Base-by-base conservation (phyloP, 2,797 vertebrate genomes). In the Ptychadena robeensis region DNA sequence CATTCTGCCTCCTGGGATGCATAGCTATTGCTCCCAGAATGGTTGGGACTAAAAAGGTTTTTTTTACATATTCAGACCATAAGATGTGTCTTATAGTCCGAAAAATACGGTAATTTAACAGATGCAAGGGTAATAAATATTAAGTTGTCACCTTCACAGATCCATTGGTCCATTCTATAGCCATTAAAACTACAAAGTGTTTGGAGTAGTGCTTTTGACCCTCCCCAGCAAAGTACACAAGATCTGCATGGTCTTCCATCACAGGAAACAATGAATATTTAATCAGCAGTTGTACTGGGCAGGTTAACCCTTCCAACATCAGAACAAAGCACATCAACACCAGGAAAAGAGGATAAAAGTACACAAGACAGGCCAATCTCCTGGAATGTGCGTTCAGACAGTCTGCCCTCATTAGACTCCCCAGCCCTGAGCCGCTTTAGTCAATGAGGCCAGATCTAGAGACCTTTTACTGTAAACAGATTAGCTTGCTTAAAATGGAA, bases 201-300 rank as follows among this genome's bases (percentile, higher is more conserved):
- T 67, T 15, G 25, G 6, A 18, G 53, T 67, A 25, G 63, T 10
- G 0, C 73, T 37, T 15, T 15, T 76, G 22, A 7, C 38, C 59
- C 70, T 9, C 28, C 25, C n/a, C 9, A 12, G 22, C 44, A 38
- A 10, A 32, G 64, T 35, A 70, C 22, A 73, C 34, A 9, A 64
- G 28, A 10, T 27, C 15, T 2, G 12, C 14, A 4, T 6, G 40
- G 11, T 34, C 48, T 48, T 9, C 22, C 15, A 40, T 27, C n/a
- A 37, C 67, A 2, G 34, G 34, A 1, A 14, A 34, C 44, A 2
- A 64, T 59, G 12, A 80, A 80, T 79, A 79, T 79, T 79, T 80
- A 14, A 80, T 3, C 2, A 61, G 65, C 25, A 12, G 9, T 32
- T 32, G 44, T 2, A 27, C 31, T 79, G 44, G 8, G 1, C 48